These are phyloP conservation scores for Lutjanus campechanus DNA, from an alignment of 2,797 vertebrate species.

Conservation along the genomic window DNA sequence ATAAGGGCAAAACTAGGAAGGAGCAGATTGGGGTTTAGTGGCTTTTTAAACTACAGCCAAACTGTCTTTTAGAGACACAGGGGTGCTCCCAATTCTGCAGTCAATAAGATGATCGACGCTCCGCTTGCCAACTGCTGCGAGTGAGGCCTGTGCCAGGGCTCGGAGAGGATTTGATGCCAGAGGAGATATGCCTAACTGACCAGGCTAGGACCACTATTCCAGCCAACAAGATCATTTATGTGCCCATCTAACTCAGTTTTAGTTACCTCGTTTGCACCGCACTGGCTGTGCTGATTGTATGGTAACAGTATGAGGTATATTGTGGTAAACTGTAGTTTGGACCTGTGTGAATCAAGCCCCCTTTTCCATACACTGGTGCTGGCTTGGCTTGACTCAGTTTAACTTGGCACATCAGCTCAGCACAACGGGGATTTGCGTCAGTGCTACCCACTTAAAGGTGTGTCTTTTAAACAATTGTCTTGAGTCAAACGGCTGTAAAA, in stretches of 20 bases:
- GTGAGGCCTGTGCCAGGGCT: slow-evolving; percentile 66
- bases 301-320: slow-evolving; percentile 3
- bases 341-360: neutral
- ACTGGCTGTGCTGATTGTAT: slow-evolving; percentile 20
- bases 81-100: slow-evolving; percentile 70
- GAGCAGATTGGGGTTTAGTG: slow-evolving; percentile 76
- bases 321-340: neutral
- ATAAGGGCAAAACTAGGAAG: slow-evolving; percentile 76
- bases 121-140: slow-evolving; percentile 72
- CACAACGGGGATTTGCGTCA: no score
- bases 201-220: slow-evolving; percentile 29
- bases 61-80: slow-evolving; percentile 66
- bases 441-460: no score
- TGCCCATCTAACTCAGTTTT: slow-evolving; percentile 54
- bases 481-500: no score
- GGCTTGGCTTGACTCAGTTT: no score
- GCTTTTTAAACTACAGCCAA: slow-evolving; percentile 75
- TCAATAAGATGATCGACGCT: slow-evolving; percentile 67
- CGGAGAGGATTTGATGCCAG: slow-evolving; percentile 59
- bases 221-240: slow-evolving; percentile 69
- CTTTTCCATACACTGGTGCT: no score
- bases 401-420: no score
- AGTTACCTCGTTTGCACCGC: slow-evolving; percentile 57
- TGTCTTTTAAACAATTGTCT: no score
- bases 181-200: slow-evolving; percentile 67